These are phyloP conservation scores for Clavelina lepadiformis DNA, from an alignment of 23 tunicate genomes.

Conservation along the genomic window DNA sequence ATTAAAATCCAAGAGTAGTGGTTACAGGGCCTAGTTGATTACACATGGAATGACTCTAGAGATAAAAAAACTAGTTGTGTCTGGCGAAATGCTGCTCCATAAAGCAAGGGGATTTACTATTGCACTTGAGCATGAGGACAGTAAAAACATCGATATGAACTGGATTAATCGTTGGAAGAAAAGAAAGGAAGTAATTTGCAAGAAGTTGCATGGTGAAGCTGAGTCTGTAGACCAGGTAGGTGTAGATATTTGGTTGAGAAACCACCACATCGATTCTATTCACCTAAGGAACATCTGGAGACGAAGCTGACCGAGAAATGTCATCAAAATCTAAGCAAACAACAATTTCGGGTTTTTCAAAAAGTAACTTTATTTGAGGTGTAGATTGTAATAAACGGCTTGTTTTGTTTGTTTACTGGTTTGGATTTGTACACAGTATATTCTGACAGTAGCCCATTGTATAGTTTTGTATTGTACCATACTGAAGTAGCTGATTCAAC, in stretches of 20 bases:
- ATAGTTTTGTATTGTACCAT: too few relatives aligned
- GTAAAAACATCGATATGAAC: background rate
- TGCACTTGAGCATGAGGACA: background rate
- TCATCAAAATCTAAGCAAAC: too few relatives aligned
- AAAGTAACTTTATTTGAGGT: too few relatives aligned
- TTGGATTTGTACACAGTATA: too few relatives aligned
- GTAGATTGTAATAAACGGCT: too few relatives aligned
- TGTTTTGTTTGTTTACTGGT: too few relatives aligned
- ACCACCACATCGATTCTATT: constrained; percentile 16
- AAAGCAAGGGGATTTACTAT: background rate
- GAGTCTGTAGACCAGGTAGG: constrained; percentile 1
- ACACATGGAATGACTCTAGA: too few relatives aligned
- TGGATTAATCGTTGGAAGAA: constrained; percentile 2
- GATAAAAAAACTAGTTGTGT: constrained; percentile 2
- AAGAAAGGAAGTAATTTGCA: constrained; percentile 16
- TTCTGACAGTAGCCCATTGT: too few relatives aligned
- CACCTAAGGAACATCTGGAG: constrained; percentile 8
- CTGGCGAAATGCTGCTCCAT: background rate
- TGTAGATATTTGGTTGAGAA: background rate
- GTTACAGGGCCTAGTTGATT: too few relatives aligned
- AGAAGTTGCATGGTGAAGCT: constrained; percentile 9
- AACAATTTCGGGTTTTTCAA: too few relatives aligned
- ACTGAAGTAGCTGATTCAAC: too few relatives aligned
- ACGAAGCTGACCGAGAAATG: constrained; percentile 3
- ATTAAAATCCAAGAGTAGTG: too few relatives aligned